phyloP scores from a whole-genome alignment of 2,888 invertebrate species.

The Nemurella pictetii region DNA sequence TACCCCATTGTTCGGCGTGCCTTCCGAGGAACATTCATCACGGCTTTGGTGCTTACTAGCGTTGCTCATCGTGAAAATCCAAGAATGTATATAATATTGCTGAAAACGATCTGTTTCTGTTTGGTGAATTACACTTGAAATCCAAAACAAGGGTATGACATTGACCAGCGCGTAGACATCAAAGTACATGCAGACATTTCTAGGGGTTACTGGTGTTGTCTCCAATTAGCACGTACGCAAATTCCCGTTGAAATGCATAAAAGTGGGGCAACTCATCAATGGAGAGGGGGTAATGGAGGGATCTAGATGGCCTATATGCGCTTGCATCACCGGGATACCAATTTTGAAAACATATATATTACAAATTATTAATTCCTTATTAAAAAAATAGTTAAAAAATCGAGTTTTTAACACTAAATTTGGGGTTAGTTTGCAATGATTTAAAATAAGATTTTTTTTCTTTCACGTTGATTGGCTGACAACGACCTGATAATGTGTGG shows the following conservation, averaged over 20 bases:
- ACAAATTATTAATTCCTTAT: background rate
- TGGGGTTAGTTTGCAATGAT: too few relatives aligned
- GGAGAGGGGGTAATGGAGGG: background rate
- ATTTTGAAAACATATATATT: background rate
- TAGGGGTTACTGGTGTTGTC: background rate
- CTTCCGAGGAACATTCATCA: too few relatives aligned
- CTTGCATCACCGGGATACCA: background rate
- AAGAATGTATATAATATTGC: too few relatives aligned
- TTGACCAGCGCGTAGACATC: background rate
- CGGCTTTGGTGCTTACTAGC: too few relatives aligned
- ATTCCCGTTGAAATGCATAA: background rate
- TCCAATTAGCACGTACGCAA: background rate
- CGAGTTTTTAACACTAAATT: too few relatives aligned
- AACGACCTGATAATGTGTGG: too few relatives aligned
- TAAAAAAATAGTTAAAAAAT: background rate
- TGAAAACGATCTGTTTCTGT: background rate
- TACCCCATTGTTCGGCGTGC: too few relatives aligned
- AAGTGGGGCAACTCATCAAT: background rate
- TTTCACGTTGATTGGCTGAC: background rate
- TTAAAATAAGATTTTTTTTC: too few relatives aligned
- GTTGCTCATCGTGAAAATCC: too few relatives aligned
- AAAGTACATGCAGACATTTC: background rate
- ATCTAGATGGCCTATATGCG: background rate
- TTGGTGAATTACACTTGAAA: background rate
- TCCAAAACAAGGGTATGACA: too few relatives aligned